Conservation (phyloP, 1,140 invertebrate genomes). For the Drosophila sucinea region DNA sequence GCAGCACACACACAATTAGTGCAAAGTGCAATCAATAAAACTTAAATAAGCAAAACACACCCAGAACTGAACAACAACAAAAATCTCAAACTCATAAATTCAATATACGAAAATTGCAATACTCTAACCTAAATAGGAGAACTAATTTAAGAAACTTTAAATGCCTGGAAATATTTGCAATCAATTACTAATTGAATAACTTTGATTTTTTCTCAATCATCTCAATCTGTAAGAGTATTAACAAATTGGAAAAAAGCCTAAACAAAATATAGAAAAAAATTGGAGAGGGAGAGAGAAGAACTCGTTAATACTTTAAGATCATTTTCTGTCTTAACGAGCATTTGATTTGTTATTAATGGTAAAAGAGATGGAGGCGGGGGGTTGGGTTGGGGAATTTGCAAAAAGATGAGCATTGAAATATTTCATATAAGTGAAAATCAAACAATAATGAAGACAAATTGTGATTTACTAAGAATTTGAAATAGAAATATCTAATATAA, state of each 20-base stretch:
- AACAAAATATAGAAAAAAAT: too few species aligned
- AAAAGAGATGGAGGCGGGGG: conserved; percentile 44
- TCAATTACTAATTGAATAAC: too few species aligned
- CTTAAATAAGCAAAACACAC: conserved; percentile 50
- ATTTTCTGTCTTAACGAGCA: conserved; percentile 57
- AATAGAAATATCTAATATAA: neutral
- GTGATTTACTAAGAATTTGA: neutral
- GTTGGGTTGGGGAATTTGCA: conserved; percentile 22
- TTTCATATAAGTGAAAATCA: neutral
- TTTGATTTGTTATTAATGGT: conserved; percentile 71
- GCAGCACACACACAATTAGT: conserved; percentile 32
- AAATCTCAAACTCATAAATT: neutral
- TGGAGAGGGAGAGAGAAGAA: neutral
- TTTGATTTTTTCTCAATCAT: too few species aligned
- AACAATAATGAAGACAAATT: neutral
- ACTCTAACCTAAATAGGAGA: too few species aligned
- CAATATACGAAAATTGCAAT: neutral
- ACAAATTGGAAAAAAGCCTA: too few species aligned
- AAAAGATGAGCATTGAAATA: neutral
- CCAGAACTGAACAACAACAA: conserved; percentile 9
- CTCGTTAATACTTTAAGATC: conserved; percentile 21
- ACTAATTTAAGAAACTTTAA: too few species aligned
- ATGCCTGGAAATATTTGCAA: too few species aligned
- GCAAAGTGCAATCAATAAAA: conserved; percentile 58
- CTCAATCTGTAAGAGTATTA: too few species aligned